Evolutionary conservation across 2,113 vertebrate species (phyloP).

Genomic region (Sebastes schlegelii): DNA sequence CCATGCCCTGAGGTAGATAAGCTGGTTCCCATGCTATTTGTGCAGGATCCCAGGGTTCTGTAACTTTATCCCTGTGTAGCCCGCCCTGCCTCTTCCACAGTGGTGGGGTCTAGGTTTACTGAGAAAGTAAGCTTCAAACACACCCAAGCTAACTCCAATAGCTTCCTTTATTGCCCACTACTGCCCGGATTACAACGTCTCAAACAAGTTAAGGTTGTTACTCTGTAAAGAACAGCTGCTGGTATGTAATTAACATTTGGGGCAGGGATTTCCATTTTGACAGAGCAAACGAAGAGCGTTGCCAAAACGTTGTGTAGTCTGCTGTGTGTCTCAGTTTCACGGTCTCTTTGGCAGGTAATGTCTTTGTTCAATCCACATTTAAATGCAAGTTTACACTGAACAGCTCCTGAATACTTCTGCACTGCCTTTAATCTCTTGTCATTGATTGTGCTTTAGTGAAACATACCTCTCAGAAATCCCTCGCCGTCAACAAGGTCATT

Average conservation of each 20-base stretch:
- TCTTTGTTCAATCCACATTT: not conserved
- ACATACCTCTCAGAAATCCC: constrained; percentile 19
- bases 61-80: constrained; percentile 76
- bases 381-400: constrained; percentile 9
- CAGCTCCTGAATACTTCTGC: not conserved
- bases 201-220: constrained; percentile 6
- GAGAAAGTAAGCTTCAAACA: constrained; percentile 68
- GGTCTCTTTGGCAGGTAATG: not conserved
- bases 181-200: not conserved
- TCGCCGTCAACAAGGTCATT: constrained; percentile 58
- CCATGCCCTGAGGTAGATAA: constrained; percentile 58
- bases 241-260: constrained; percentile 18
- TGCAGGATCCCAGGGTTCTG: constrained; percentile 69
- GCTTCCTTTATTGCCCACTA: constrained; percentile 32
- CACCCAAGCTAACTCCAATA: constrained; percentile 13
- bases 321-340: constrained; percentile 2
- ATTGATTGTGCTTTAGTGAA: constrained; percentile 34
- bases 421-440: constrained; percentile 28
- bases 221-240: constrained; percentile 8
- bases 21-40: constrained; percentile 73
- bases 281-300: not conserved
- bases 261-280: not conserved
- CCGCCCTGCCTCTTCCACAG: constrained; percentile 51
- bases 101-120: constrained; percentile 72
- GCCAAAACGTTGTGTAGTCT: constrained; percentile 6